phyloP scores from a whole-genome alignment of 2,113 vertebrate genomes.

The Anoplopoma fimbria region DNA sequence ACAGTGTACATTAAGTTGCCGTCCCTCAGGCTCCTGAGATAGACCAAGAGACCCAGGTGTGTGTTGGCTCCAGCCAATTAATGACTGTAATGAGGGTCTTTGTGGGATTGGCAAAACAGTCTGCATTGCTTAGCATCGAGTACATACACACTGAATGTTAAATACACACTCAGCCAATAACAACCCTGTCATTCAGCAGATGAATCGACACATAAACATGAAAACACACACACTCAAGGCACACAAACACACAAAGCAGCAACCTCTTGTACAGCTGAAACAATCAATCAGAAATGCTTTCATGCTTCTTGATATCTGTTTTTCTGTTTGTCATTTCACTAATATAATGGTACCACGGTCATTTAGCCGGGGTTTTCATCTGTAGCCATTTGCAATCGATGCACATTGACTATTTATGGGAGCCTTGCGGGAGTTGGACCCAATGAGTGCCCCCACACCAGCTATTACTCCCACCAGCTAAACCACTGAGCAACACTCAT shows the following conservation, averaged over 20 bases:
- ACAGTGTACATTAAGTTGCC: conserved; percentile 6
- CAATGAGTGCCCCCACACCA: conserved; percentile 62
- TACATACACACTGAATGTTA: conserved; percentile 23
- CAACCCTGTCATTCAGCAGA: conserved; percentile 44
- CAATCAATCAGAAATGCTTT: conserved; percentile 69
- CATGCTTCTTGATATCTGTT: conserved; percentile 68
- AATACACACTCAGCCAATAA: conserved; percentile 42
- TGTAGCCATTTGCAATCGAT: conserved; percentile 70
- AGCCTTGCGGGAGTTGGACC: conserved; percentile 64
- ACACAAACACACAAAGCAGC: conserved; percentile 28
- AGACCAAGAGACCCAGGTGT: conserved; percentile 68
- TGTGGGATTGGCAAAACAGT: conserved; percentile 45
- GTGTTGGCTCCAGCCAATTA: conserved; percentile 63
- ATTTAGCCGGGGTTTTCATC: conserved; percentile 68
- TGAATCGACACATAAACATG: conserved; percentile 18
- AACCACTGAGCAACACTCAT: conserved; percentile 53
- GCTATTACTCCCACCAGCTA: conserved; percentile 68
- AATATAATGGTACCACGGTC: conserved; percentile 61
- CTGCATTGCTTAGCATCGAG: conserved; percentile 35
- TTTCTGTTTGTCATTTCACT: conserved; percentile 72
- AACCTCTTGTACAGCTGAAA: conserved; percentile 53
- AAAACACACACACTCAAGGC: conserved; percentile 1
- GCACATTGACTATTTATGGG: conserved; percentile 78
- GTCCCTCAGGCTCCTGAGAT: conserved; percentile 30
- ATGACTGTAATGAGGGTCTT: conserved; percentile 62